Base-by-base conservation (phyloP, 2,797 vertebrate genomes). In the Rhinella marina region DNA sequence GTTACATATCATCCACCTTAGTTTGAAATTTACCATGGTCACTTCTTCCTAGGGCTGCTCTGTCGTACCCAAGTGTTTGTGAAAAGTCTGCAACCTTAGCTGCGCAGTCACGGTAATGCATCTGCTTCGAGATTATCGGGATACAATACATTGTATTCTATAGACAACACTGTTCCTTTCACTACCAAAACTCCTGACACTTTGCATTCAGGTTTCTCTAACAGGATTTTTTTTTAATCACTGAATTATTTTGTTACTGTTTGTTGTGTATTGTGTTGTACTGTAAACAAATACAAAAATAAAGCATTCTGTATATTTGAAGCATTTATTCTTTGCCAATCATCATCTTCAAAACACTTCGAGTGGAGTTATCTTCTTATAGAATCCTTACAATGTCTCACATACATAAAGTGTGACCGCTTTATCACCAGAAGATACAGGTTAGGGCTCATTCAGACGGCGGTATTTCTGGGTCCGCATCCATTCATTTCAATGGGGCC, bases 201-300 rank as follows among this genome's bases (percentile, higher is more conserved):
- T 76, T 54, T 90, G 52, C 76, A 91, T 93, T 92, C 88, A 91
- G 89, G 91, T 93, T 95, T 95, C 79, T 76, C 17, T 89, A 64
- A 80, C 81, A 64, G 52, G 29, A 75, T 77, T 87, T 79, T 29
- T 70, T 86, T 86, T 80, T 79, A 92, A 94, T 93, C 92, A 92
- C 91, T 92, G 93, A 94, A 94, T 92, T 95, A 95, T 95, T 95
- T 96, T 95, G 94, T 95, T 96, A 96, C 93, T 92, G 93, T 96
- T 94, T 96, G 93, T 95, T 93, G 92, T 94, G 95, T 84, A 94
- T 92, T 92, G 95, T 96, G 95, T 90, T 93, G 93, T 95, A 94
- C 84, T 86, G 0, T 94, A 95, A 94, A 94, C 93, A 80, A 88
- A 91, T 92, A 93, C 93, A 92, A 90, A 92, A 94, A 95, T 95